Percentiles rank a stretch among this genome's conserved stretches.
Conservation (phyloP, 2,113 vertebrate species). For the Eublepharis macularius region DNA sequence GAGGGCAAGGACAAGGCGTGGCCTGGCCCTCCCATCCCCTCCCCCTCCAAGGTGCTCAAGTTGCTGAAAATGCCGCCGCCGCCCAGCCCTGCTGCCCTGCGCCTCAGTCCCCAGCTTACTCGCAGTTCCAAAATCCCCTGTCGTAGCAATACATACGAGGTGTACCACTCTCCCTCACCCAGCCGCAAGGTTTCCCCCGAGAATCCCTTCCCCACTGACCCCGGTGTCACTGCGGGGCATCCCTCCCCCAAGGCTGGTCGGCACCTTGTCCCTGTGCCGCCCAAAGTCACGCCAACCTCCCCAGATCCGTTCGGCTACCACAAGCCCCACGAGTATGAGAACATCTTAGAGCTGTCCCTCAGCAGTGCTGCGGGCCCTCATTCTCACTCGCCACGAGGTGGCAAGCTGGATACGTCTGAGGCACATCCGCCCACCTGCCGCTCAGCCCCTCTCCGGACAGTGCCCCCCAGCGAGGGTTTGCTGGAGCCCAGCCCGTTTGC, state of each 20-base stretch:
- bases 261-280: constrained; percentile 41
- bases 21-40: constrained; percentile 71
- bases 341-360: constrained; percentile 64
- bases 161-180: constrained; percentile 84
- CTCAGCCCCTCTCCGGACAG: constrained; percentile 18
- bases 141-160: constrained; percentile 87
- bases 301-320: constrained; percentile 47
- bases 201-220: constrained; percentile 56
- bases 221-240: constrained; percentile 11
- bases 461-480: constrained; percentile 11
- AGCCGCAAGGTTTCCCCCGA: constrained; percentile 69
- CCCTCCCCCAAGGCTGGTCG: constrained; percentile 38
- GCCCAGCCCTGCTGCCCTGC: constrained; percentile 72
- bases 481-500: constrained; percentile 48
- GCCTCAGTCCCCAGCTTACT: constrained; percentile 90
- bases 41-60: constrained; percentile 87
- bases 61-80: constrained; percentile 86
- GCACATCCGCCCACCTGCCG: constrained; percentile 24
- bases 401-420: neutral
- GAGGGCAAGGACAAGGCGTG: constrained; percentile 10
- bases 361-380: constrained; percentile 65
- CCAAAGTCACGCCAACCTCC: constrained; percentile 38
- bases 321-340: constrained; percentile 65
- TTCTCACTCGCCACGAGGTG: constrained; percentile 36
- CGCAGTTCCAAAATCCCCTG: constrained; percentile 91